Base-by-base conservation (phyloP, 2,113 vertebrate species). In the Collichthys lucidus region DNA sequence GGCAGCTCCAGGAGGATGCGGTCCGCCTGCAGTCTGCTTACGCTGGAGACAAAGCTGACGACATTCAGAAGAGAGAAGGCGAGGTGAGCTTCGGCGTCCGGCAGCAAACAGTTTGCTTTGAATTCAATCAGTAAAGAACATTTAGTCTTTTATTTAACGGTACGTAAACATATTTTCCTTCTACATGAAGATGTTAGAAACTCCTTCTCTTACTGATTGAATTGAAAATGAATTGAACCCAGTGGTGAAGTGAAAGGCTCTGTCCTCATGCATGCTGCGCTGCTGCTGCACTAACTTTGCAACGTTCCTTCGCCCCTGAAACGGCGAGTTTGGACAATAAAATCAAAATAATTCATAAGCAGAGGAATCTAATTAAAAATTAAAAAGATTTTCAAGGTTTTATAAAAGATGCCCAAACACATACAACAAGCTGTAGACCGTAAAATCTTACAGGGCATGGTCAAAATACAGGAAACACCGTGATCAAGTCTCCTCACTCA, bases 31-130 rank as follows among this genome's bases (percentile, higher is more conserved):
- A 99, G 96, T 97, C 98, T 0, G 97, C 98, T 6, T 99, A 99
- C 0, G 98, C 98, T 0, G 98, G 98, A 24, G 98, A 99, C 86
- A 99, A 99, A 91, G 98, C 98, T 0, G 98, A 99, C 3, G 98
- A 99, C 94, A 99, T 99, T 84, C 98, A 99, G 92, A 97, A 97
- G 93, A 94, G 98, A 26, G 98, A 99, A 86, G 97, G 96, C 0
- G 98, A 99, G 92, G 93, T 94, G 74, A 89, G 93, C 11, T 1
- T 12, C 11, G 9, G 49, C 1, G 8, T 74, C 26, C 2, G 40
- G 22, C 44, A 5, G 29, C 31, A 35, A 40, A 29, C 49, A 0
- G 62, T 62, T 79, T 11, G 59, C 61, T 66, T 29, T 65, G 52
- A 49, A n/a, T 59, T 17, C 61, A 65, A 2, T 65, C 42, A 31